Percentiles rank a stretch among this genome's conserved stretches.
These are phyloP conservation scores for Drosophila mettleri DNA, from an alignment of 2,888 invertebrate species.

Conservation along the genomic window DNA sequence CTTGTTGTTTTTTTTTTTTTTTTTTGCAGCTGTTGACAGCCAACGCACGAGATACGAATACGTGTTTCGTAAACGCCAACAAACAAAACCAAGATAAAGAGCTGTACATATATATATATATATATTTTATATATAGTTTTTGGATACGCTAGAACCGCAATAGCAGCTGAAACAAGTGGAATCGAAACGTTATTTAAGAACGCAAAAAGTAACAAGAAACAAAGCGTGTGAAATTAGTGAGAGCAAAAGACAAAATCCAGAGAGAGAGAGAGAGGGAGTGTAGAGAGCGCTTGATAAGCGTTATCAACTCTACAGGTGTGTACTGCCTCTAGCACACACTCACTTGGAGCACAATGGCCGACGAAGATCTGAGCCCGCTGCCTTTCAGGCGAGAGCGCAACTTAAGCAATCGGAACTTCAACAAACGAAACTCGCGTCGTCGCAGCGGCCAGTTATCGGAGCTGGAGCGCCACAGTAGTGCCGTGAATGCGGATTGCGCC, in stretches of 20 bases:
- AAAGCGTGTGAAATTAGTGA: constrained; percentile 20
- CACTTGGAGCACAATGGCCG: constrained; percentile 61
- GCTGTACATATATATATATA: constrained; percentile 27
- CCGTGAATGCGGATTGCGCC: constrained; percentile 46
- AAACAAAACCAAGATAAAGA: constrained; percentile 52
- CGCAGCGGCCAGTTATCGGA: constrained; percentile 61
- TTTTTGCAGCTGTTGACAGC: constrained; percentile 58
- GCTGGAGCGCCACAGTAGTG: constrained; percentile 54
- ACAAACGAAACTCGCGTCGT: constrained; percentile 76
- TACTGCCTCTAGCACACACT: constrained; percentile 8
- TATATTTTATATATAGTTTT: too few species aligned
- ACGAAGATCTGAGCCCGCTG: constrained; percentile 80
- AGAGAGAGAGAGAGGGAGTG: constrained; percentile 10
- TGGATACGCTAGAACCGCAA: constrained; percentile 7
- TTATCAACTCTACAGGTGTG: constrained; percentile 43
- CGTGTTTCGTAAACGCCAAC: constrained; percentile 48
- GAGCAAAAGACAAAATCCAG: constrained; percentile 7
- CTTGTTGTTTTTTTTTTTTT: constrained; percentile 46
- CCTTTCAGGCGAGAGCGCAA: constrained; percentile 82
- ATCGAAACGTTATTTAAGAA: constrained; percentile 29
- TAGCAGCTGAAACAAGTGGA: constrained; percentile 18
- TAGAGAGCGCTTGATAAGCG: constrained; percentile 47
- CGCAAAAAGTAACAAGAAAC: constrained; percentile 3
- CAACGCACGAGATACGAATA: constrained; percentile 50
- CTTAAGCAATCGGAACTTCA: constrained; percentile 81